These are phyloP conservation scores for Drosophila tani DNA, from an alignment of 1,140 invertebrate genomes.

Conservation along the genomic window DNA sequence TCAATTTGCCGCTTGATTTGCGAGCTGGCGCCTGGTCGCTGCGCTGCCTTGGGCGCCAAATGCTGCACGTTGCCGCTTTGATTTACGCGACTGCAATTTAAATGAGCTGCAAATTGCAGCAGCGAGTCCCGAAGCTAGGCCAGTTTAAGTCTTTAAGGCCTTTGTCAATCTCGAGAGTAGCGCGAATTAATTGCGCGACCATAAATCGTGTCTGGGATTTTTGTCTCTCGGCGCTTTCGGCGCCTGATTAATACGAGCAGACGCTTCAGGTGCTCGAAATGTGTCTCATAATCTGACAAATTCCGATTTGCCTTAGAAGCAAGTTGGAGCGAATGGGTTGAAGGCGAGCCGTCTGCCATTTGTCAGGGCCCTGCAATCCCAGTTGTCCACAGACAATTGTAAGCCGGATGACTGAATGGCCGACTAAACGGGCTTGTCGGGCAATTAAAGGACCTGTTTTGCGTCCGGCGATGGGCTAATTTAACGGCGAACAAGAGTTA, in stretches of 20 bases:
- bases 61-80: slow-evolving; percentile 52
- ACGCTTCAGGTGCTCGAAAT: slow-evolving; percentile 55
- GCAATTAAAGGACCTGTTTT: slow-evolving; percentile 64
- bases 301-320: slow-evolving; percentile 38
- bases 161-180: slow-evolving; percentile 24
- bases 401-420: slow-evolving; percentile 39
- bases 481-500: slow-evolving; percentile 67
- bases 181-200: slow-evolving; percentile 59
- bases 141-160: slow-evolving; percentile 53
- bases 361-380: slow-evolving; percentile 22
- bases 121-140: not conserved
- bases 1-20: slow-evolving; percentile 69
- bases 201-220: slow-evolving; percentile 54
- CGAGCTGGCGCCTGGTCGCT: slow-evolving; percentile 41
- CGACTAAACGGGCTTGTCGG: slow-evolving; percentile 30
- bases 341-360: slow-evolving; percentile 31
- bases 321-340: slow-evolving; percentile 58
- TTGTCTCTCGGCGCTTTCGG: slow-evolving; percentile 23
- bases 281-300: slow-evolving; percentile 33
- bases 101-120: slow-evolving; percentile 76
- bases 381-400: slow-evolving; percentile 28
- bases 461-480: slow-evolving; percentile 47
- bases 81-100: slow-evolving; percentile 72
- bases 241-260: slow-evolving; percentile 66
- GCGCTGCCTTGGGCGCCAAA: slow-evolving; percentile 41